Conservation (phyloP, 2,888 invertebrate species). For the Lymantria monacha region DNA sequence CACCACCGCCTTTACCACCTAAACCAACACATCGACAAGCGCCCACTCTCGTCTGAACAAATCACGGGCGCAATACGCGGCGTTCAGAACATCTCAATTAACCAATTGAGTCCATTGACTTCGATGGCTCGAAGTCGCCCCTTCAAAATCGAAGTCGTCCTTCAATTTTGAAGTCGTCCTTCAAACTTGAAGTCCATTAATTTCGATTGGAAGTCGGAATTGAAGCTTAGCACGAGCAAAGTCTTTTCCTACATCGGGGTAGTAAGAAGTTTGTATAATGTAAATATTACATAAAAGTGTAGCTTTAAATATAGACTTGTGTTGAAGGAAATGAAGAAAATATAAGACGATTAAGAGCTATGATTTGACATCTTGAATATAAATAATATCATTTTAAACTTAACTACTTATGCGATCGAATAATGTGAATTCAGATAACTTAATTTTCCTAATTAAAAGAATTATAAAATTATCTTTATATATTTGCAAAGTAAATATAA, state of each 20-base stretch:
- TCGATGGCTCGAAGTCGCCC: slow-evolving; percentile 3
- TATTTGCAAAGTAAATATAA: too few relatives aligned
- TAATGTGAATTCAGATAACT: too few relatives aligned
- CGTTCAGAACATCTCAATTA: slow-evolving; percentile 4
- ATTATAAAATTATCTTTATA: too few relatives aligned
- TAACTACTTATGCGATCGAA: too few relatives aligned
- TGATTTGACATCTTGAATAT: too few relatives aligned
- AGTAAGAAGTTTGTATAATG: background rate
- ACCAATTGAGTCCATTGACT: slow-evolving; percentile 3
- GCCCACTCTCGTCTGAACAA: slow-evolving; percentile 56
- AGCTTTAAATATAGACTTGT: background rate
- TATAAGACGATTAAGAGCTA: background rate
- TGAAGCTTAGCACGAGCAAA: background rate
- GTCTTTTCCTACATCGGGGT: background rate
- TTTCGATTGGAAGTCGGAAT: slow-evolving; percentile 2
- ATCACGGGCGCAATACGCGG: background rate
- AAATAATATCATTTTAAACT: too few relatives aligned
- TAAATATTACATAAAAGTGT: slow-evolving; percentile 4
- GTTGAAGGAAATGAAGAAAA: background rate
- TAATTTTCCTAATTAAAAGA: too few relatives aligned
- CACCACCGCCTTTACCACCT: slow-evolving; percentile 67
- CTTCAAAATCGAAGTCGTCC: slow-evolving; percentile 1
- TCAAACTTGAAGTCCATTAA: background rate
- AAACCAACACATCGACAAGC: slow-evolving; percentile 53
- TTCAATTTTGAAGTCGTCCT: background rate